Evolutionary conservation across 2,888 invertebrate species (phyloP).

Genomic region (Pollenia amentaria): DNA sequence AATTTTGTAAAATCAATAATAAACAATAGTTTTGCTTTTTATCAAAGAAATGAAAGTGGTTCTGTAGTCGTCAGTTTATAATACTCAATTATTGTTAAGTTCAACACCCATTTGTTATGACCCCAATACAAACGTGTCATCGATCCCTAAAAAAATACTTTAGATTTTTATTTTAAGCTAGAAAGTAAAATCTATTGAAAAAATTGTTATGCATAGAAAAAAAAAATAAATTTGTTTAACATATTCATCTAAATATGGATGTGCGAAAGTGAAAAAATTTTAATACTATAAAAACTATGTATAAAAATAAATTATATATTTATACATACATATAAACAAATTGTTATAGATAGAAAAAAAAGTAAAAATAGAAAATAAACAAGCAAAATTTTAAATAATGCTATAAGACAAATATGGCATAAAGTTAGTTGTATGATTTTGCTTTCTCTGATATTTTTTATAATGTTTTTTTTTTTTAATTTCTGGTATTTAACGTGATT

Average conservation of each 20-base stretch:
- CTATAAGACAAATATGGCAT: slow-evolving; percentile 59
- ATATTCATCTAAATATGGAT: slow-evolving; percentile 51
- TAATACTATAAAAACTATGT: slow-evolving; percentile 16
- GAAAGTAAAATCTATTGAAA: slow-evolving; percentile 48
- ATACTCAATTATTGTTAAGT: not conserved
- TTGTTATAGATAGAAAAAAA: slow-evolving; percentile 26
- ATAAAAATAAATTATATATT: not conserved
- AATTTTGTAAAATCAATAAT: too few species aligned
- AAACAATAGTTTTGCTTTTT: not conserved
- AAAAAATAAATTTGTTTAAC: slow-evolving; percentile 49
- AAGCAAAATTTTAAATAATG: slow-evolving; percentile 42
- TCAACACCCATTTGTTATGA: slow-evolving; percentile 6
- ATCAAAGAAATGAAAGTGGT: slow-evolving; percentile 14
- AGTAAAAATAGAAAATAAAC: slow-evolving; percentile 40
- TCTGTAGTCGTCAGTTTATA: not conserved
- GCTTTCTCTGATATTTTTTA: slow-evolving; percentile 65
- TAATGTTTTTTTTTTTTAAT: slow-evolving; percentile 22
- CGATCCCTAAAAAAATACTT: not conserved
- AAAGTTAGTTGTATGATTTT: slow-evolving; percentile 54
- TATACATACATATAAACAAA: slow-evolving; percentile 13
- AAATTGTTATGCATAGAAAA: slow-evolving; percentile 4
- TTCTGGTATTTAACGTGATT: slow-evolving; percentile 36
- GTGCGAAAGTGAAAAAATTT: slow-evolving; percentile 63
- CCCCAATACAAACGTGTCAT: slow-evolving; percentile 23
- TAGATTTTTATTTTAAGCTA: slow-evolving; percentile 32